Evolutionary conservation across 30 jellyfish, hydroid and myxozoan species (phyloP).

Genomic region (Turritopsis rubra): DNA sequence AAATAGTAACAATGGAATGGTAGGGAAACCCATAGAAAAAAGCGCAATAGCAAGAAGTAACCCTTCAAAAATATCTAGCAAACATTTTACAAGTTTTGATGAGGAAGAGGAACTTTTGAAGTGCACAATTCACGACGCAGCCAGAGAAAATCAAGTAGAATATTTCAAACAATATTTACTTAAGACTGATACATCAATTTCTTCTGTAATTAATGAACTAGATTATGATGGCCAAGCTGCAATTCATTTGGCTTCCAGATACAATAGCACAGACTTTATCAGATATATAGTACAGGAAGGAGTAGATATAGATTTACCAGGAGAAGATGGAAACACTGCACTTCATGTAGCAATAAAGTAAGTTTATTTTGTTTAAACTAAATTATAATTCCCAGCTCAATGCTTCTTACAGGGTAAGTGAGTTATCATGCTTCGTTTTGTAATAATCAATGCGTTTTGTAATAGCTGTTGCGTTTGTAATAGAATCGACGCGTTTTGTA

Average conservation of each 20-base stretch:
- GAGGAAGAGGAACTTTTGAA: not conserved
- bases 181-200: constrained; percentile 35
- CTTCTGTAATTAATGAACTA: constrained; percentile 38
- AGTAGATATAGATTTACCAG: constrained; percentile 48
- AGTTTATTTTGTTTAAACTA: too few relatives aligned
- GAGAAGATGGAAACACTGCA: constrained; percentile 59
- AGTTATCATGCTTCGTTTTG: too few relatives aligned
- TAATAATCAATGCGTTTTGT: too few relatives aligned
- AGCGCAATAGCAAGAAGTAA: too few relatives aligned
- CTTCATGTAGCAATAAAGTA: constrained; percentile 81
- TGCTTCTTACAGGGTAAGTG: too few relatives aligned
- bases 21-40: too few relatives aligned
- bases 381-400: too few relatives aligned
- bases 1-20: too few relatives aligned
- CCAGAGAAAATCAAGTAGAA: constrained; percentile 61
- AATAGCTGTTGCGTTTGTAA: too few relatives aligned
- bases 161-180: constrained; percentile 25
- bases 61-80: too few relatives aligned
- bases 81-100: too few relatives aligned
- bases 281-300: constrained; percentile 34
- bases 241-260: constrained; percentile 68
- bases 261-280: constrained; percentile 49
- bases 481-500: too few relatives aligned
- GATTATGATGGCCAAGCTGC: constrained; percentile 66
- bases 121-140: constrained; percentile 64